A percentile compares a stretch with the other conserved stretches of the same genome.
These are phyloP conservation scores for Caenorhabditis afra DNA, from an alignment of 2,888 invertebrate species.

Conservation along the genomic window DNA sequence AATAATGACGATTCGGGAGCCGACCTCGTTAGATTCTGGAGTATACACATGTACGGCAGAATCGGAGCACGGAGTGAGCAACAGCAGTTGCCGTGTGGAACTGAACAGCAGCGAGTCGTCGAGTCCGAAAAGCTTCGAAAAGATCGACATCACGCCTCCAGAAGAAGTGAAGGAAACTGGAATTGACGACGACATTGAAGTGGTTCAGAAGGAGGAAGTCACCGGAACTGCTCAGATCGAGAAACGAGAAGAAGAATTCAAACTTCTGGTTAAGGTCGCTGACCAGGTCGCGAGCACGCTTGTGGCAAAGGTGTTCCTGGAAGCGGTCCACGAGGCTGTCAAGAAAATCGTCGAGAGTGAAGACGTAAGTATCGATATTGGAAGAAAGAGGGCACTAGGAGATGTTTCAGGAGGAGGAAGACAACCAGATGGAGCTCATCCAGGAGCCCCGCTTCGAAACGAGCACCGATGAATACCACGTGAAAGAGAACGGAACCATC, in stretches of 20 bases:
- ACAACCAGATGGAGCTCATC: slow-evolving; percentile 39
- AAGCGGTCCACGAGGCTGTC: slow-evolving; percentile 77
- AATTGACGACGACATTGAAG: slow-evolving; percentile 61
- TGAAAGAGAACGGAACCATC: slow-evolving; percentile 65
- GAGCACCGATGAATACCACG: slow-evolving; percentile 67
- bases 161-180: slow-evolving; percentile 55
- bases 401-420: slow-evolving; percentile 61
- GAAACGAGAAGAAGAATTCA: slow-evolving; percentile 72
- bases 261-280: slow-evolving; percentile 79
- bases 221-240: slow-evolving; percentile 65
- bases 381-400: neutral
- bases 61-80: slow-evolving; percentile 70
- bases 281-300: slow-evolving; percentile 77
- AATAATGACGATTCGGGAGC: slow-evolving; percentile 67
- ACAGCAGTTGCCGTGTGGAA: slow-evolving; percentile 66
- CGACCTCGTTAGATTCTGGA: slow-evolving; percentile 58
- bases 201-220: slow-evolving; percentile 50
- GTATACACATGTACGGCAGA: slow-evolving; percentile 72
- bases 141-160: slow-evolving; percentile 24
- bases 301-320: slow-evolving; percentile 77
- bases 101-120: slow-evolving; percentile 32
- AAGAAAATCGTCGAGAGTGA: slow-evolving; percentile 62
- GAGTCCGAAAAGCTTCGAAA: slow-evolving; percentile 44
- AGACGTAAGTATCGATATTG: slow-evolving; percentile 49
- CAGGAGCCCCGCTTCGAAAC: slow-evolving; percentile 66